phyloP scores from a whole-genome alignment of 1,140 invertebrate genomes.

The Sitobion miscanthi region DNA sequence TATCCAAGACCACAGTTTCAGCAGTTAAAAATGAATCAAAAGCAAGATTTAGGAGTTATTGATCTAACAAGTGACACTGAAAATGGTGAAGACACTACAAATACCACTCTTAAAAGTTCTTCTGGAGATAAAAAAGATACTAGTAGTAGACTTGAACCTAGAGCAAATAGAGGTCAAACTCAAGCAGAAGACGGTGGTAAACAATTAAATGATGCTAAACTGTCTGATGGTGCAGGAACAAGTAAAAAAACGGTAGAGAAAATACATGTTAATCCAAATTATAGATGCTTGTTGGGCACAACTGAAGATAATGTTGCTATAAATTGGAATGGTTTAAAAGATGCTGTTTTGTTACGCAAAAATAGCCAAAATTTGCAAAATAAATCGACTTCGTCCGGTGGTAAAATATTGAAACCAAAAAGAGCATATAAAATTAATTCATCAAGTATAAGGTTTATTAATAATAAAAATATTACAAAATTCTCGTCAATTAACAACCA shows the following conservation, averaged over 20 bases:
- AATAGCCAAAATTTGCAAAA: background rate
- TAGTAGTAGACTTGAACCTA: background rate
- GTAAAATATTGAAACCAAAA: constrained; percentile 29
- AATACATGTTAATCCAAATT: background rate
- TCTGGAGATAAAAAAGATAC: constrained; percentile 37
- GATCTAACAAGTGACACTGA: constrained; percentile 39
- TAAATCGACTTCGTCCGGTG: background rate
- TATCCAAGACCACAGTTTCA: background rate
- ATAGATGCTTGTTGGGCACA: background rate
- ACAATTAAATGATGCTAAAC: background rate
- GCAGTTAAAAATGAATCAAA: background rate
- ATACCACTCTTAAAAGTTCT: background rate
- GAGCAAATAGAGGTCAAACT: constrained; percentile 50
- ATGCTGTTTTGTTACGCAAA: background rate
- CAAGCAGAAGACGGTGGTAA: constrained; percentile 34
- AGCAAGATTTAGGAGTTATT: background rate
- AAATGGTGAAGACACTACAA: background rate
- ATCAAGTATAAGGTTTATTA: background rate
- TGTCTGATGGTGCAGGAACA: background rate
- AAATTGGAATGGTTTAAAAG: background rate
- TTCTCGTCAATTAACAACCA: background rate
- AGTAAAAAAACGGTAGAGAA: background rate
- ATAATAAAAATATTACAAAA: background rate
- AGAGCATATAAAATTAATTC: constrained; percentile 17
- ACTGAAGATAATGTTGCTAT: background rate